These are phyloP conservation scores for Ylistrum balloti DNA, from an alignment of 1,140 invertebrate species.

Conservation along the genomic window DNA sequence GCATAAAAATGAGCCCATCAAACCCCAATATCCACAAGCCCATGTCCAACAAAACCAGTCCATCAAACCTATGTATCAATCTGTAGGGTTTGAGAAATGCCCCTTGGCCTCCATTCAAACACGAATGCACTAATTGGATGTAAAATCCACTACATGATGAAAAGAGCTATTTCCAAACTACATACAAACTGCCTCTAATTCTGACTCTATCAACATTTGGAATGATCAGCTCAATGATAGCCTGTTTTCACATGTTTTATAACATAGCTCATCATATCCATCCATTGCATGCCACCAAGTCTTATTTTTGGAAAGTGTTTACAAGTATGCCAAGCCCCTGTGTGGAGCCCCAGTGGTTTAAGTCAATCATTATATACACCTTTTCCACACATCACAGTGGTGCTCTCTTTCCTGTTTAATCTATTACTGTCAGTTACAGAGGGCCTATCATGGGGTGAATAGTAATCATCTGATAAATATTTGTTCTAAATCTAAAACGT, in stretches of 20 bases:
- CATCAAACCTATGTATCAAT: neutral
- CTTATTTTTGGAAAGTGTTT: neutral
- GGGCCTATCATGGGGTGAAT: too few species aligned
- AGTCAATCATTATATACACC: neutral
- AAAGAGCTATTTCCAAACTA: neutral
- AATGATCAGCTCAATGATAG: neutral
- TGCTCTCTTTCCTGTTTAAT: neutral
- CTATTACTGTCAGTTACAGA: neutral
- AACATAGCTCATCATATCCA: neutral
- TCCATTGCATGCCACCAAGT: neutral
- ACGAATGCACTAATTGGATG: neutral
- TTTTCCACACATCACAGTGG: too few species aligned
- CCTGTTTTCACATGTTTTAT: neutral
- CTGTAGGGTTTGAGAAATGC: neutral
- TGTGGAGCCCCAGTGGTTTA: neutral
- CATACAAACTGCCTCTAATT: neutral
- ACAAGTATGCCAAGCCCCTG: neutral
- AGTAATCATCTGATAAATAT: too few species aligned
- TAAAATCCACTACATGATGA: neutral
- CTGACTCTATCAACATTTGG: neutral
- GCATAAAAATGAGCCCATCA: too few species aligned
- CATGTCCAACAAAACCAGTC: neutral
- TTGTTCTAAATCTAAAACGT: too few species aligned
- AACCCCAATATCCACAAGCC: neutral
- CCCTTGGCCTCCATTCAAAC: neutral